These are phyloP conservation scores for Pygoscelis antarcticus DNA, from an alignment of 2,113 vertebrate genomes.

Conservation along the genomic window DNA sequence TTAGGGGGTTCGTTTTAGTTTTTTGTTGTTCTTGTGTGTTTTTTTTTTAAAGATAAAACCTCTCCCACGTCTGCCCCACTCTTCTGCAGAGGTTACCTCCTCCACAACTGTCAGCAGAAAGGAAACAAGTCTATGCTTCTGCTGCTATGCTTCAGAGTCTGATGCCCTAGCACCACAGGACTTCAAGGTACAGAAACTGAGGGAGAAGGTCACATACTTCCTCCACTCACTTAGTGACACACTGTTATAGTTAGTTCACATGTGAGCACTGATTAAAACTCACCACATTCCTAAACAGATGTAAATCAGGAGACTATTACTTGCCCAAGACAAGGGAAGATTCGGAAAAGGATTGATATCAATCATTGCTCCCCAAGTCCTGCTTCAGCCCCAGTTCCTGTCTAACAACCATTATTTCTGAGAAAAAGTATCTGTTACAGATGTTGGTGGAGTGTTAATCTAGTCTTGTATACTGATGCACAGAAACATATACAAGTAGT, in stretches of 20 bases:
- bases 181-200: background rate
- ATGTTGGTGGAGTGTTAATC: background rate
- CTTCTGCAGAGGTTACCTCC: background rate
- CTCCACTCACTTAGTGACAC: background rate
- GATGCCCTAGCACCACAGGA: background rate
- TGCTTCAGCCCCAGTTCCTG: background rate
- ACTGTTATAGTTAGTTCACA: background rate
- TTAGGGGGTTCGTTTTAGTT: background rate
- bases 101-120: background rate
- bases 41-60: background rate
- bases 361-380: background rate
- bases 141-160: background rate
- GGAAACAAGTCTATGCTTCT: background rate
- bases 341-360: background rate
- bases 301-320: background rate
- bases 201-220: background rate
- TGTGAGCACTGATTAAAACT: background rate
- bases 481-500: background rate
- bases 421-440: background rate
- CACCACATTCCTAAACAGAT: background rate
- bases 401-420: rapidly evolving
- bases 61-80: background rate
- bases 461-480: rapidly evolving
- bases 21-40: background rate
- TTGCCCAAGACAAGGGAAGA: background rate